Percentiles rank a stretch among this genome's conserved stretches.
These are phyloP conservation scores for Halichondria panicea DNA, from an alignment of 37 sponge, comb jelly and placozoan genomes.

Conservation along the genomic window DNA sequence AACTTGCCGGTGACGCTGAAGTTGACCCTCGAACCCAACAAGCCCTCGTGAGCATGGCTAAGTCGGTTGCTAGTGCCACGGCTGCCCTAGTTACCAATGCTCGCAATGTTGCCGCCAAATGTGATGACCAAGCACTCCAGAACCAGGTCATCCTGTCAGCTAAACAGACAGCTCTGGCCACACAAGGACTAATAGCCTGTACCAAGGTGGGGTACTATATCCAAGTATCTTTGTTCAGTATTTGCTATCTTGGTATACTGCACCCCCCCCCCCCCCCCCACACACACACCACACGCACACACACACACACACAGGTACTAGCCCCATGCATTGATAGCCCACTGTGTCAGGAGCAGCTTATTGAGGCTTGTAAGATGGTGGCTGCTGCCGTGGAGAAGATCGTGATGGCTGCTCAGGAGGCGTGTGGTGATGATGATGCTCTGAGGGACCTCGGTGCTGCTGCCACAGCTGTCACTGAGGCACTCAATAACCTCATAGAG, in stretches of 20 bases:
- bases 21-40: slow-evolving; percentile 83
- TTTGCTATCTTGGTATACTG: slow-evolving; percentile 2
- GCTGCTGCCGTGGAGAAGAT: slow-evolving; percentile 85
- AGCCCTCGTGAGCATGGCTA: slow-evolving; percentile 85
- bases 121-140: slow-evolving; percentile 83
- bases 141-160: slow-evolving; percentile 78
- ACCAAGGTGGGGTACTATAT: slow-evolving; percentile 55
- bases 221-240: not conserved
- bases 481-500: slow-evolving; percentile 76
- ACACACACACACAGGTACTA: slow-evolving; percentile 34
- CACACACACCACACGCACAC: not conserved
- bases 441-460: slow-evolving; percentile 82
- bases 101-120: slow-evolving; percentile 78
- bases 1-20: slow-evolving; percentile 69
- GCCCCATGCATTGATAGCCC: slow-evolving; percentile 82
- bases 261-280: slow-evolving; percentile 17
- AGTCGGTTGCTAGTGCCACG: slow-evolving; percentile 90
- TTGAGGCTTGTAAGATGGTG: slow-evolving; percentile 84
- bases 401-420: slow-evolving; percentile 81
- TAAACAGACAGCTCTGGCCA: slow-evolving; percentile 90
- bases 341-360: slow-evolving; percentile 87
- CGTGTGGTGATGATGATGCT: slow-evolving; percentile 91
- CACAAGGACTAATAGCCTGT: slow-evolving; percentile 84
- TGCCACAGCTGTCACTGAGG: slow-evolving; percentile 83
- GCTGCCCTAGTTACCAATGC: slow-evolving; percentile 89